Evolutionary conservation across 2,113 vertebrate species (phyloP), one percentile per base, ranked within the genome.

Genomic region (Kryptolebias marmoratus): DNA sequence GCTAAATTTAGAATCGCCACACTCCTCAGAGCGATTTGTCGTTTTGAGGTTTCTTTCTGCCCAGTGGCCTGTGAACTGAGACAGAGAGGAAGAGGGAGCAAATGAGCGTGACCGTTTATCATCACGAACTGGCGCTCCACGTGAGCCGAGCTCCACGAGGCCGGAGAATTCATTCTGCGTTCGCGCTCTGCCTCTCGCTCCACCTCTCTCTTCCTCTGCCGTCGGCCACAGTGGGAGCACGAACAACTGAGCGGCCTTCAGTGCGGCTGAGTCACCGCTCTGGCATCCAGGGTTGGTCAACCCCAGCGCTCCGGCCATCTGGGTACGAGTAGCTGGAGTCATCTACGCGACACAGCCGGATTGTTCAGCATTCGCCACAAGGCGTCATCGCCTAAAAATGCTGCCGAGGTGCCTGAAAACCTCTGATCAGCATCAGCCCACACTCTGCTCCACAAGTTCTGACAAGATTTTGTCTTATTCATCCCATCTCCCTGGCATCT

Each of bases 61-160:
- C 13, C 80, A 64, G 57, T 80, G 79, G 65, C 44, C 79, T 71
- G 83, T 61, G 66, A 87, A 72, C 30, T 14, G 49, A 70, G 61
- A 56, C 14, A 10, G 14, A 62, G 52, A 55, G 12, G 18, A 48
- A 69, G 54, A 36, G 36, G 59, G 52, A 14, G 70, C 56, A 59
- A 44, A 30, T 16, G 36, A 31, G 27, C 58, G 0, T 45, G 74
- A 63, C 73, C 82, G 79, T 87, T 89, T 77, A 81, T 84, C 72
- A 54, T 79, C 49, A 3, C 28, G 55, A 66, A 73, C 36, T 64
- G 44, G 3, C 9, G 22, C 58, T 80, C 67, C 90, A 88, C 75
- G 88, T 92, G 88, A 91, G 81, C 63, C 14, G 50, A 4, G 68
- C 62, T 58, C 81, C 83, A 89, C 79, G 77, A 83, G 89, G 90